Conservation (phyloP, 37 sponge, comb jelly and placozoan species). For the Halichondria panicea region DNA sequence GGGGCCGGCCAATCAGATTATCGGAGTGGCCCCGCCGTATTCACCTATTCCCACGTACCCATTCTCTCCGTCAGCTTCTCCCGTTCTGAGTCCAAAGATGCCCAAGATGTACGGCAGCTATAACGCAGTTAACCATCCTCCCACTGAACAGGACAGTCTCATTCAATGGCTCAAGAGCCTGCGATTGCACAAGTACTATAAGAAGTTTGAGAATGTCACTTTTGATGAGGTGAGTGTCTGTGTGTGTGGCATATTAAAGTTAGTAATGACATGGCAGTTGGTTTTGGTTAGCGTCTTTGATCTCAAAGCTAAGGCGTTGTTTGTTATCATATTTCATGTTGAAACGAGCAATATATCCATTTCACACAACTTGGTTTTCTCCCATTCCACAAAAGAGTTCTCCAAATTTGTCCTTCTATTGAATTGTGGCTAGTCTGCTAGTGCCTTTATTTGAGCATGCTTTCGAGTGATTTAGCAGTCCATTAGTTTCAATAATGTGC, state of each 20-base stretch:
- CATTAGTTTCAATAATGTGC: no score
- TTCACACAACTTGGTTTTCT: no score
- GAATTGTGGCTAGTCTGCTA: no score
- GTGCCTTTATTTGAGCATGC: no score
- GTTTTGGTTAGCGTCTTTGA: background rate
- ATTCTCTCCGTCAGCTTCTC: conserved; percentile 49
- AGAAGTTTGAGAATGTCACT: conserved; percentile 53
- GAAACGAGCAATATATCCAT: no score
- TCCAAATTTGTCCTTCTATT: no score
- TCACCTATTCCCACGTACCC: background rate
- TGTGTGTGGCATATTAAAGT: no score
- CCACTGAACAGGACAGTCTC: conserved; percentile 44
- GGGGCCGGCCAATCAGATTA: no score
- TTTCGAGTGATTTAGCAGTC: no score
- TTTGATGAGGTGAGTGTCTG: conserved; percentile 67
- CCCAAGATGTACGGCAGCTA: conserved; percentile 21
- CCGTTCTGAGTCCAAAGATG: conserved; percentile 24
- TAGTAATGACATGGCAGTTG: background rate
- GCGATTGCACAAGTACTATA: conserved; percentile 74
- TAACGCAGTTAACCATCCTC: conserved; percentile 13
- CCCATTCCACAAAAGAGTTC: no score
- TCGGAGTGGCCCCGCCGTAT: conserved; percentile 14
- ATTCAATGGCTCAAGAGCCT: conserved; percentile 68
- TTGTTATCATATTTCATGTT: no score
- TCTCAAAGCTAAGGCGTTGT: no score